Percentiles rank a stretch among this genome's conserved stretches.
These are phyloP conservation scores for Ferrisia virgata DNA, from an alignment of 2,888 invertebrate genomes.

Conservation along the genomic window DNA sequence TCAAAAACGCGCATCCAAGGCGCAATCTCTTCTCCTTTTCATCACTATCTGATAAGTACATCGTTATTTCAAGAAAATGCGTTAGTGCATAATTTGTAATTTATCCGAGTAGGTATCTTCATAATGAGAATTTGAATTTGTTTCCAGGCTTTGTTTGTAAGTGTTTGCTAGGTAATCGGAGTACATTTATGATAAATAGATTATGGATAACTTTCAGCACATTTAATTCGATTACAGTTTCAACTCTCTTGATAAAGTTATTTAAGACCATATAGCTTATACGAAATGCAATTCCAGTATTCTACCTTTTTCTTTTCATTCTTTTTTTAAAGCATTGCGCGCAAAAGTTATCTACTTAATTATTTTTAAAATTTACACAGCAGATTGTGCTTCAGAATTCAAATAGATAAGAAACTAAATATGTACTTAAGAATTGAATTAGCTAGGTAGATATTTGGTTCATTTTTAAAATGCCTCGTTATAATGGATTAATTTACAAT, in stretches of 20 bases:
- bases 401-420: neutral
- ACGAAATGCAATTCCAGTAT: neutral
- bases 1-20: too few species aligned
- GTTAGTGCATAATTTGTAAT: neutral
- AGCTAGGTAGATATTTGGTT: too few species aligned
- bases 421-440: neutral
- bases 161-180: neutral
- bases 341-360: neutral
- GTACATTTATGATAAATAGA: neutral
- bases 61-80: neutral
- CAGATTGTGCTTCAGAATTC: neutral
- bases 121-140: neutral
- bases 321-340: neutral
- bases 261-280: neutral
- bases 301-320: neutral
- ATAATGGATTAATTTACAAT: too few species aligned
- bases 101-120: neutral
- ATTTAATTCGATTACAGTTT: neutral
- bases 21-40: too few species aligned
- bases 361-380: neutral
- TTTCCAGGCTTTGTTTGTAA: neutral
- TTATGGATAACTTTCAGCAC: neutral
- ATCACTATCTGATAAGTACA: neutral
- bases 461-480: too few species aligned
- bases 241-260: neutral